A percentile compares a stretch with the other conserved stretches of the same genome.
These are phyloP conservation scores for Lutjanus erythropterus DNA, from an alignment of 2,113 vertebrate genomes.

Conservation along the genomic window DNA sequence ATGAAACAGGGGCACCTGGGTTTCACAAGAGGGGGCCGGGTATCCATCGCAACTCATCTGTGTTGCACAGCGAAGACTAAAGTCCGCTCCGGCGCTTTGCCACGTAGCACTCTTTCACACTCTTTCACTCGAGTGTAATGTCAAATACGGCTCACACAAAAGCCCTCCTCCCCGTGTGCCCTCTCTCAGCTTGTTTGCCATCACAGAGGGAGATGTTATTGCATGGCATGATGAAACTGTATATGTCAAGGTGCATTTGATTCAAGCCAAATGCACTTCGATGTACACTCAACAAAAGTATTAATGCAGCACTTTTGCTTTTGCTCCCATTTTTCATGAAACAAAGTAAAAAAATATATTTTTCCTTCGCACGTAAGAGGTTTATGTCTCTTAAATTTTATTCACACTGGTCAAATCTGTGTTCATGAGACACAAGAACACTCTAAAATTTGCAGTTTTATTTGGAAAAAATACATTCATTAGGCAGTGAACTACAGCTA, in stretches of 20 bases:
- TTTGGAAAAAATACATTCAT: too few relatives aligned
- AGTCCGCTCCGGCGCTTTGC: constrained; percentile 33
- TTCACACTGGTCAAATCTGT: too few relatives aligned
- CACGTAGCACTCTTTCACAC: constrained; percentile 52
- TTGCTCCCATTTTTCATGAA: too few relatives aligned
- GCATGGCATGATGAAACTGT: constrained; percentile 68
- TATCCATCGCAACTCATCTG: constrained; percentile 72
- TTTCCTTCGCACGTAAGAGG: too few relatives aligned
- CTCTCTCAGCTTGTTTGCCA: constrained; percentile 46
- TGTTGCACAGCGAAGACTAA: constrained; percentile 34
- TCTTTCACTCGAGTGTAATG: constrained; percentile 45
- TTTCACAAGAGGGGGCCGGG: constrained; percentile 73
- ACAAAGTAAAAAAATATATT: too few relatives aligned
- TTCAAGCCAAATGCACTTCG: constrained; percentile 46
- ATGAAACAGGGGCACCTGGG: constrained; percentile 79
- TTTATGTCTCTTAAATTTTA: too few relatives aligned
- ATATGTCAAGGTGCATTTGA: constrained; percentile 65
- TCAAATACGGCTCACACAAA: constrained; percentile 43
- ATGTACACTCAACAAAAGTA: too few relatives aligned
- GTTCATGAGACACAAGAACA: too few relatives aligned
- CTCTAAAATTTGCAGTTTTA: too few relatives aligned
- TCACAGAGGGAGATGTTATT: constrained; percentile 65
- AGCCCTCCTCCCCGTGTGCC: constrained; percentile 20
- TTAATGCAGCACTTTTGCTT: too few relatives aligned
- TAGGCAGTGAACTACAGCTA: too few relatives aligned